These are phyloP conservation scores for Gymnocypris eckloni DNA, from an alignment of 2,797 vertebrate species.

Conservation along the genomic window DNA sequence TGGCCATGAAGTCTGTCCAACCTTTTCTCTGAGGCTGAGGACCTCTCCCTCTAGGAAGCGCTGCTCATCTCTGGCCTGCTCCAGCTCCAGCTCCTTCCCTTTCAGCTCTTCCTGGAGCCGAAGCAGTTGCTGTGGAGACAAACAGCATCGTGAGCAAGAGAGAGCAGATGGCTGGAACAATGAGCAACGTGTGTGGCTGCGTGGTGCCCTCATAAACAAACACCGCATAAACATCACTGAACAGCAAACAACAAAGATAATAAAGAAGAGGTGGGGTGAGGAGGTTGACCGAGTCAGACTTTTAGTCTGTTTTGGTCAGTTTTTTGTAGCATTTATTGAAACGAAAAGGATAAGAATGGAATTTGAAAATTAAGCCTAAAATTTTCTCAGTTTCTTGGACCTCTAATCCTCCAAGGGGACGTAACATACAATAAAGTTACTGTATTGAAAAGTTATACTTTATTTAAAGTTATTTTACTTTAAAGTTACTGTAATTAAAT, in stretches of 20 bases:
- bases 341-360: background rate
- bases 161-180: constrained; percentile 29
- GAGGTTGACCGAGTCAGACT: background rate
- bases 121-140: constrained; percentile 84
- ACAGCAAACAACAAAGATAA: background rate
- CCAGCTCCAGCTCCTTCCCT: constrained; percentile 88
- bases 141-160: constrained; percentile 46
- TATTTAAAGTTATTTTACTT: background rate
- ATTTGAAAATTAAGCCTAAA: background rate
- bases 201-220: constrained; percentile 36
- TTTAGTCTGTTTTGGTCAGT: background rate
- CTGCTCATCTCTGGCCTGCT: constrained; percentile 90
- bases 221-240: constrained; percentile 33
- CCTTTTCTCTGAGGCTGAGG: constrained; percentile 86
- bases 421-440: background rate
- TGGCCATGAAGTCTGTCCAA: constrained; percentile 62
- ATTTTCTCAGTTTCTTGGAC: background rate
- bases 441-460: too few relatives aligned
- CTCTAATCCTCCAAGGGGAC: too few relatives aligned
- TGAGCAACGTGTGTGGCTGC: constrained; percentile 22
- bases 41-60: constrained; percentile 79
- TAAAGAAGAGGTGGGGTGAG: background rate
- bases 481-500: background rate
- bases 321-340: background rate
- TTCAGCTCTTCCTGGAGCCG: constrained; percentile 90